Evolutionary conservation across 2,888 invertebrate genomes (phyloP).

Genomic region (Tridacna gigas): DNA sequence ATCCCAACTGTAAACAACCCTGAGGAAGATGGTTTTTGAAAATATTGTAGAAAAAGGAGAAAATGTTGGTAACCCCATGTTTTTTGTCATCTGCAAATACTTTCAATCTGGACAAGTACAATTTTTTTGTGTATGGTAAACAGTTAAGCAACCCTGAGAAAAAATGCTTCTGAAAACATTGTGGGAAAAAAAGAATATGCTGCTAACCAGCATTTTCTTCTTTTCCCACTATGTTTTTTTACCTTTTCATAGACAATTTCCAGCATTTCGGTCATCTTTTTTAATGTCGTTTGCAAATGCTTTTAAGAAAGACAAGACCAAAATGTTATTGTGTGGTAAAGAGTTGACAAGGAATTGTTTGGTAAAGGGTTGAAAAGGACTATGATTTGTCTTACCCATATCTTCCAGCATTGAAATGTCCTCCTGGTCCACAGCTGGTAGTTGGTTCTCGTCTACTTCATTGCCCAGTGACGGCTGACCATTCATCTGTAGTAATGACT

Average conservation of each 20-base stretch:
- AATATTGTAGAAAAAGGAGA: too few species aligned
- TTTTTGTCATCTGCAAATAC: too few species aligned
- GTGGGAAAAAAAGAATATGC: background rate
- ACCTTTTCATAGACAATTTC: too few species aligned
- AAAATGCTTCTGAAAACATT: background rate
- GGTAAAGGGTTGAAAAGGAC: background rate
- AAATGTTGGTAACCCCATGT: too few species aligned
- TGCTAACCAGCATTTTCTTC: background rate
- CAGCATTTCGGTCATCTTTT: too few species aligned
- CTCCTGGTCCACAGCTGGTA: conserved; percentile 34
- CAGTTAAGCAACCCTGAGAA: too few species aligned
- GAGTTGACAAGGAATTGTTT: background rate
- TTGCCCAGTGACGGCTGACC: conserved; percentile 23
- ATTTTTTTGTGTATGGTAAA: too few species aligned
- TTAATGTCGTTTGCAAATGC: too few species aligned
- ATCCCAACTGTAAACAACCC: too few species aligned
- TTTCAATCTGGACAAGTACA: too few species aligned
- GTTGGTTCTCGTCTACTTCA: conserved; percentile 25
- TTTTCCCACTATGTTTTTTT: background rate
- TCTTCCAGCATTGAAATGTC: conserved; percentile 49
- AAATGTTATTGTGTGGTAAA: background rate
- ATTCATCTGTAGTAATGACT: conserved; percentile 28
- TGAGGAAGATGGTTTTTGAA: too few species aligned
- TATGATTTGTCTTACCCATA: conserved; percentile 54
- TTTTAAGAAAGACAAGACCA: background rate